A percentile compares a stretch with the other conserved stretches of the same genome.
Conservation (phyloP, 1,140 invertebrate genomes). For the Oscheius sp. region DNA sequence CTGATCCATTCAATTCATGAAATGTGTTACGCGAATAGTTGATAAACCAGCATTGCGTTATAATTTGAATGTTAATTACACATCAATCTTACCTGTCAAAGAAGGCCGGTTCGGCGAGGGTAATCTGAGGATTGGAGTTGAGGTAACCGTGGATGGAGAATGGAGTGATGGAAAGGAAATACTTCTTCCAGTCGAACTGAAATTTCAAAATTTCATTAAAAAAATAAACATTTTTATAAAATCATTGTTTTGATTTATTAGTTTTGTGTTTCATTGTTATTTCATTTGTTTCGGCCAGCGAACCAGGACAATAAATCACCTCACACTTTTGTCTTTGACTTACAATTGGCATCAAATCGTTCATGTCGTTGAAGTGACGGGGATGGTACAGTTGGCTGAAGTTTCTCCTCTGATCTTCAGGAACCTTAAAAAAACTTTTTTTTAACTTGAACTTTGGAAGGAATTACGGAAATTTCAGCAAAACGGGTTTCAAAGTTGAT, state of each 20-base stretch:
- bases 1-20: no score
- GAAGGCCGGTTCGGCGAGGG: slow-evolving; percentile 12
- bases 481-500: slow-evolving; percentile 56
- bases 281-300: no score
- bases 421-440: no score
- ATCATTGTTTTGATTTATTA: not conserved
- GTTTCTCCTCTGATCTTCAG: slow-evolving; percentile 54
- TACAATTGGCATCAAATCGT: slow-evolving; percentile 37
- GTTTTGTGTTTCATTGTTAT: no score
- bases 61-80: no score
- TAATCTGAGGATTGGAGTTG: slow-evolving; percentile 38
- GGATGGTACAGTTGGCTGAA: slow-evolving; percentile 53
- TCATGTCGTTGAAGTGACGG: slow-evolving; percentile 40
- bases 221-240: not conserved
- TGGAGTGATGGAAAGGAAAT: slow-evolving; percentile 35
- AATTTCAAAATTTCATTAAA: not conserved
- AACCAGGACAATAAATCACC: not conserved
- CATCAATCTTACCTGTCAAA: not conserved
- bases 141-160: slow-evolving; percentile 38
- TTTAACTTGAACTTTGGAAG: no score
- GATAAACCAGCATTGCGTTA: no score
- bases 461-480: slow-evolving; percentile 49
- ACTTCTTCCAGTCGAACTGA: slow-evolving; percentile 45
- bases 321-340: not conserved
- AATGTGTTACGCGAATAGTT: no score